Evolutionary conservation across 2,797 vertebrate species (phyloP).

Genomic region (Pseudomugil gertrudae): DNA sequence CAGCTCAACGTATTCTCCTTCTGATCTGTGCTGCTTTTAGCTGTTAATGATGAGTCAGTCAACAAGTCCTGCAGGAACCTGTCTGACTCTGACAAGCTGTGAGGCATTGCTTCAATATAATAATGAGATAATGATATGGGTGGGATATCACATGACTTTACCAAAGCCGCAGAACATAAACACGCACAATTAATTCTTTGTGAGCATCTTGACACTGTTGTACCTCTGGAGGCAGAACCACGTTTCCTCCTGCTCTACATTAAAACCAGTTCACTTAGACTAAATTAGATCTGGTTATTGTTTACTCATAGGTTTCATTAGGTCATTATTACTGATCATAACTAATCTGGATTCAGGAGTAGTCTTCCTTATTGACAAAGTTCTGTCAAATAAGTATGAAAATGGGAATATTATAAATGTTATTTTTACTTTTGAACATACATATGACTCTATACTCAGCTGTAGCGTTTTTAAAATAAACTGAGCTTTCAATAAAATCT

Average conservation of each 20-base stretch:
- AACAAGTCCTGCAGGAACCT: conserved; percentile 68
- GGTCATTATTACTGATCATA: neutral
- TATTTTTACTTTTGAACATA: too few relatives aligned
- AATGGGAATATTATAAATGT: neutral
- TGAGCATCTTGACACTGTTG: neutral
- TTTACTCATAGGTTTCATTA: neutral
- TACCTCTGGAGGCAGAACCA: conserved; percentile 1
- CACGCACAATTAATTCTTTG: conserved; percentile 47
- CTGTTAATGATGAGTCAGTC: conserved; percentile 77
- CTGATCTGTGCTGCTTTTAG: conserved; percentile 44
- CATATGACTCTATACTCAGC: too few relatives aligned
- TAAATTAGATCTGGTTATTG: neutral
- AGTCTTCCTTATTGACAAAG: neutral
- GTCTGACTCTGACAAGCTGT: conserved; percentile 73
- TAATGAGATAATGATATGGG: neutral
- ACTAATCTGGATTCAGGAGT: neutral
- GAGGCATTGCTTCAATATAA: conserved; percentile 43
- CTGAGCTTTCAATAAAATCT: neutral
- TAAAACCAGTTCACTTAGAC: neutral
- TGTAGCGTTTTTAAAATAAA: neutral
- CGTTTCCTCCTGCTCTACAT: too few relatives aligned
- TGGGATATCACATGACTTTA: conserved; percentile 7
- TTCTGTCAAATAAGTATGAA: neutral
- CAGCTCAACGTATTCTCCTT: neutral
- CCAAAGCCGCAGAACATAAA: conserved; percentile 21